phyloP scores from a whole-genome alignment of 1,140 invertebrate species.

The Melitaea cinxia region DNA sequence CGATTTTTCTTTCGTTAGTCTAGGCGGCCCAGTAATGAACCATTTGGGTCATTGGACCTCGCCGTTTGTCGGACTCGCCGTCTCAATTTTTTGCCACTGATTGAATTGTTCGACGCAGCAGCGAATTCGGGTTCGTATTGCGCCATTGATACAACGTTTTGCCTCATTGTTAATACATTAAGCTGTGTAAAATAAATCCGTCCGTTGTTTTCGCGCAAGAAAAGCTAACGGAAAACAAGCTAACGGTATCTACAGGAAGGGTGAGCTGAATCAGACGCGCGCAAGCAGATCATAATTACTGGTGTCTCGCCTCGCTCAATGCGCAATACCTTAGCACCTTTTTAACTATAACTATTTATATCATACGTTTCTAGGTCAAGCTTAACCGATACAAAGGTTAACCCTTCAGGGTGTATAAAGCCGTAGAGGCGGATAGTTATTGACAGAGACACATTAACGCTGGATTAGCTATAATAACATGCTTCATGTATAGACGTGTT shows the following conservation, averaged over 20 bases:
- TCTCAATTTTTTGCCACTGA: constrained; percentile 64
- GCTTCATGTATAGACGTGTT: constrained; percentile 37
- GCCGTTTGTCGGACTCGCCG: constrained; percentile 65
- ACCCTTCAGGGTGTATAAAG: constrained; percentile 52
- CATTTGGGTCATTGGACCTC: constrained; percentile 81
- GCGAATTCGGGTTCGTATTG: constrained; percentile 41
- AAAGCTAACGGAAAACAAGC: constrained; percentile 39
- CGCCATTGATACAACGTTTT: constrained; percentile 47
- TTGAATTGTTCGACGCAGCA: constrained; percentile 47
- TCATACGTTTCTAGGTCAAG: constrained; percentile 37
- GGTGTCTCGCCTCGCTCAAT: constrained; percentile 2
- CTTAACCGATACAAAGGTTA: constrained; percentile 28
- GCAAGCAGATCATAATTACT: constrained; percentile 18
- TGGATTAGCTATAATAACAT: constrained; percentile 66
- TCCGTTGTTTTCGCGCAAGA: constrained; percentile 43
- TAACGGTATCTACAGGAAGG: constrained; percentile 49
- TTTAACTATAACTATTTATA: background rate
- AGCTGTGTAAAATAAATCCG: constrained; percentile 46
- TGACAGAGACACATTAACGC: constrained; percentile 69
- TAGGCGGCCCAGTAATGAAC: constrained; percentile 68
- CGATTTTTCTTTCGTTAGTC: constrained; percentile 76
- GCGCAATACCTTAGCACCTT: background rate
- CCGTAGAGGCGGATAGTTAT: constrained; percentile 62
- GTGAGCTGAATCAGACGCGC: constrained; percentile 35
- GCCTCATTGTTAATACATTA: constrained; percentile 40